Percentiles rank a stretch among this genome's conserved stretches.
Evolutionary conservation across 2,888 invertebrate species (phyloP).

Genomic region (Liopterus haemorrhoidalis): DNA sequence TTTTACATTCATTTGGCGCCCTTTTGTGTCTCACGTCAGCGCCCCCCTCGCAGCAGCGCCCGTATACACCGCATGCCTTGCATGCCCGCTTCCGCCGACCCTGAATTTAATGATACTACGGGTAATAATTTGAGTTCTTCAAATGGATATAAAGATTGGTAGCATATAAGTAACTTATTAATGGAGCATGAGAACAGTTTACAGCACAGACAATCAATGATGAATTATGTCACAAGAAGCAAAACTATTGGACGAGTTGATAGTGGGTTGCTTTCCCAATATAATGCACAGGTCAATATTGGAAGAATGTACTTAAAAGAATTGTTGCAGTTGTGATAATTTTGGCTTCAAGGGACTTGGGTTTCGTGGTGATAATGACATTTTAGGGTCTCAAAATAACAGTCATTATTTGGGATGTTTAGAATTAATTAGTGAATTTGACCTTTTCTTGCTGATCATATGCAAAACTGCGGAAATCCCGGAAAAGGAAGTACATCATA

Average conservation of each 20-base stretch:
- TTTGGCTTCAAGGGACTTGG: slow-evolving; percentile 10
- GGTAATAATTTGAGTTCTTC: slow-evolving; percentile 2
- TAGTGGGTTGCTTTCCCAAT: slow-evolving; percentile 7
- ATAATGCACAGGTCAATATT: slow-evolving; percentile 11
- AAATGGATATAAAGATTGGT: slow-evolving; percentile 17
- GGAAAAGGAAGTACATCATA: slow-evolving; percentile 15
- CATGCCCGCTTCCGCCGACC: too few species aligned
- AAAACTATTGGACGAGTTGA: slow-evolving; percentile 7
- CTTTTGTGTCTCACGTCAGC: too few species aligned
- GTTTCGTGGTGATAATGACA: slow-evolving; percentile 11
- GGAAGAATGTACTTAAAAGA: slow-evolving; percentile 13
- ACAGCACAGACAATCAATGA: slow-evolving; percentile 11
- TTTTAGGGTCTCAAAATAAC: slow-evolving; percentile 13
- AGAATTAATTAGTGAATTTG: slow-evolving; percentile 13
- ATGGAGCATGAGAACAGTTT: slow-evolving; percentile 12
- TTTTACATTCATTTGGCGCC: too few species aligned
- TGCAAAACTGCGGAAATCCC: slow-evolving; percentile 11
- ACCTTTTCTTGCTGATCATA: slow-evolving; percentile 15
- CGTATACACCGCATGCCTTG: too few species aligned
- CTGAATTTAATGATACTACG: too few species aligned
- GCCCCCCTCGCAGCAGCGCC: too few species aligned
- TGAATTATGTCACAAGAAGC: slow-evolving; percentile 6
- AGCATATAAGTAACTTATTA: slow-evolving; percentile 4
- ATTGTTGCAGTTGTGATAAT: slow-evolving; percentile 13
- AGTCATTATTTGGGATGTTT: slow-evolving; percentile 15